Conservation (phyloP, 2,113 vertebrate genomes). For the Mus pahari region DNA sequence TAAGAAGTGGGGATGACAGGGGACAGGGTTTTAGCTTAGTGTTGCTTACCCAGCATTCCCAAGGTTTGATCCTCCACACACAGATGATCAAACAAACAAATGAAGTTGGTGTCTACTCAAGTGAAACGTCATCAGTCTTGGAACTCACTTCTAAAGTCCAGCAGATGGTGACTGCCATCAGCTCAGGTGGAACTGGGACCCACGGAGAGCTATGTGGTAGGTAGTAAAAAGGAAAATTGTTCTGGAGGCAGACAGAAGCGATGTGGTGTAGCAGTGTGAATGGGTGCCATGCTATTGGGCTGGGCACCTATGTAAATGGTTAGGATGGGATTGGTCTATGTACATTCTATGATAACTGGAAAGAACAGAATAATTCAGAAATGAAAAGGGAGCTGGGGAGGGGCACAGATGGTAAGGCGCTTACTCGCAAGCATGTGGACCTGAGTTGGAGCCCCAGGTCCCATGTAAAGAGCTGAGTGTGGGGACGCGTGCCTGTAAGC, state of each 20-base stretch:
- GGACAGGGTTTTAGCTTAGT: neutral
- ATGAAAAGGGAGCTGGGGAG: too few relatives aligned
- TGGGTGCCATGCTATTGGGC: accelerated
- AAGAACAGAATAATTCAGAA: neutral
- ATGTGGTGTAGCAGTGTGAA: accelerated
- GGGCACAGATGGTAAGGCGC: neutral
- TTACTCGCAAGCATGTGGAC: too few relatives aligned
- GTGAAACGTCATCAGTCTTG: neutral
- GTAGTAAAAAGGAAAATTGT: neutral
- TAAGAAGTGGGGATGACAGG: neutral
- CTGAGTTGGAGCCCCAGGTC: neutral
- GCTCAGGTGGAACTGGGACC: accelerated
- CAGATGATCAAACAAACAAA: neutral
- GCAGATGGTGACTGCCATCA: neutral
- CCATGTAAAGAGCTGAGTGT: neutral
- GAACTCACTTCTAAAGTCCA: neutral
- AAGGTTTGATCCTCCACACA: neutral
- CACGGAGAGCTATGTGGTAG: accelerated
- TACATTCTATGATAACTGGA: neutral
- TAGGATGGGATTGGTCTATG: too few relatives aligned
- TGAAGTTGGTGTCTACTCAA: neutral
- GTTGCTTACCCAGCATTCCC: neutral
- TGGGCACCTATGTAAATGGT: accelerated
- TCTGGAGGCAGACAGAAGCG: neutral
- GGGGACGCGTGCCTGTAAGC: neutral